phyloP scores from a whole-genome alignment of 1,140 invertebrate genomes.

The Meloidogyne hapla region DNA sequence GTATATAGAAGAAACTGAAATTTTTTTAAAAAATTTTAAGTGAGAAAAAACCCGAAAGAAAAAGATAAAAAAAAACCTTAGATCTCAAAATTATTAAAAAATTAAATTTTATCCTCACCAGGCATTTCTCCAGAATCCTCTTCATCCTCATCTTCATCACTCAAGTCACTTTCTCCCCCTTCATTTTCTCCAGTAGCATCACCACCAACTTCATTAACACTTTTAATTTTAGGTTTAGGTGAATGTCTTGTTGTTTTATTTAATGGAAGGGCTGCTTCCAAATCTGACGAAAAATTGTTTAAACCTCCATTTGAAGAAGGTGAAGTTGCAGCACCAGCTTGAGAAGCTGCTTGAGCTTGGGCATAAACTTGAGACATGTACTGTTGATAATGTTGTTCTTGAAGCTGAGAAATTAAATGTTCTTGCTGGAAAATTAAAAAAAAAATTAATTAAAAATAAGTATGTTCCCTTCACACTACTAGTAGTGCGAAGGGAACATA shows the following conservation, averaged over 20 bases:
- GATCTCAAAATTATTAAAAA: not conserved
- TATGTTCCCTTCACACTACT: no score
- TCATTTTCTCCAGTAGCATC: conserved; percentile 1
- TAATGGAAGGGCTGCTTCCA: not conserved
- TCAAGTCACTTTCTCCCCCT: conserved; percentile 37
- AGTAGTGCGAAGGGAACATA: no score
- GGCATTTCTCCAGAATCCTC: conserved; percentile 30
- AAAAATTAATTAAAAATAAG: conserved; percentile 10
- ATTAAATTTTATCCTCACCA: not conserved
- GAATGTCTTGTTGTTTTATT: not conserved
- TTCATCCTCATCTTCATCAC: conserved; percentile 34
- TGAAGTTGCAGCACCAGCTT: conserved; percentile 25
- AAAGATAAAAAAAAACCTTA: not conserved
- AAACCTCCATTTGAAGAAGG: conserved; percentile 41
- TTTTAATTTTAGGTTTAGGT: conserved; percentile 41
- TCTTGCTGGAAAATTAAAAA: conserved; percentile 47
- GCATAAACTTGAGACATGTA: conserved; percentile 57
- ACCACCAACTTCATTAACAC: conserved; percentile 34
- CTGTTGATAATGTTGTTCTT: conserved; percentile 53
- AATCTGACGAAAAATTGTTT: conserved; percentile 39
- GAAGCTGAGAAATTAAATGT: conserved; percentile 49
- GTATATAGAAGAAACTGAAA: conserved; percentile 59
- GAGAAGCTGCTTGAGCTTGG: conserved; percentile 43
- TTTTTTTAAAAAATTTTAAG: not conserved
- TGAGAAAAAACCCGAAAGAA: no score